Conservation (phyloP, 2,797 vertebrate species). For the Alca torda region DNA sequence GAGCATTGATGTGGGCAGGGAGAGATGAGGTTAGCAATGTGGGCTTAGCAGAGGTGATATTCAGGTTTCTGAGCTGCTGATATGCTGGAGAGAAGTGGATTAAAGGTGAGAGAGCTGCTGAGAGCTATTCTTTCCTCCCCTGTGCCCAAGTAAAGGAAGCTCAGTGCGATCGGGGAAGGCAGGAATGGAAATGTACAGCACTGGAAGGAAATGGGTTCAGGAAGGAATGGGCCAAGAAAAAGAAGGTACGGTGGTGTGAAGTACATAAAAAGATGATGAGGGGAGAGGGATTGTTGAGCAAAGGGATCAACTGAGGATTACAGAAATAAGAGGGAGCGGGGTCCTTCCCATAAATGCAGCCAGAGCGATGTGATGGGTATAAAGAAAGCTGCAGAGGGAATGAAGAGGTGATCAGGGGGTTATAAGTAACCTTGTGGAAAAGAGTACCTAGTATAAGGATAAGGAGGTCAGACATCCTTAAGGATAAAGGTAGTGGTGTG, state of each 20-base stretch:
- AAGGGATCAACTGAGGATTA: background rate
- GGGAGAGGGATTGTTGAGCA: background rate
- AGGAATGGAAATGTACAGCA: background rate
- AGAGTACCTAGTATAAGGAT: background rate
- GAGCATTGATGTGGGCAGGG: background rate
- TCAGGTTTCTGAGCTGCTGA: background rate
- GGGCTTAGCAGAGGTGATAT: background rate
- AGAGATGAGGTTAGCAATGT: background rate
- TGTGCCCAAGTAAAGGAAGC: background rate
- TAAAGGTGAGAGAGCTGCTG: background rate
- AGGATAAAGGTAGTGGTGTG: background rate
- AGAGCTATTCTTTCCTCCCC: background rate
- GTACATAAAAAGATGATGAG: background rate
- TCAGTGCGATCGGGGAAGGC: background rate
- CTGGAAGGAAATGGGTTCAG: background rate
- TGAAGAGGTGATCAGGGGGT: no score
- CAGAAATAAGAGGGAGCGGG: background rate
- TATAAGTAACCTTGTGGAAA: background rate
- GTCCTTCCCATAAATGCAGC: background rate
- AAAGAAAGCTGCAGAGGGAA: background rate
- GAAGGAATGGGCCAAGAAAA: background rate
- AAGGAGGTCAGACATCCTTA: background rate
- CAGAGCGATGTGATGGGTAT: rapidly evolving
- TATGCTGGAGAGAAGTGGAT: background rate
- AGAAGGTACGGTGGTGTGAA: background rate